These are phyloP conservation scores for Propithecus coquereli DNA, from an alignment of 2,113 vertebrate species.

Conservation along the genomic window DNA sequence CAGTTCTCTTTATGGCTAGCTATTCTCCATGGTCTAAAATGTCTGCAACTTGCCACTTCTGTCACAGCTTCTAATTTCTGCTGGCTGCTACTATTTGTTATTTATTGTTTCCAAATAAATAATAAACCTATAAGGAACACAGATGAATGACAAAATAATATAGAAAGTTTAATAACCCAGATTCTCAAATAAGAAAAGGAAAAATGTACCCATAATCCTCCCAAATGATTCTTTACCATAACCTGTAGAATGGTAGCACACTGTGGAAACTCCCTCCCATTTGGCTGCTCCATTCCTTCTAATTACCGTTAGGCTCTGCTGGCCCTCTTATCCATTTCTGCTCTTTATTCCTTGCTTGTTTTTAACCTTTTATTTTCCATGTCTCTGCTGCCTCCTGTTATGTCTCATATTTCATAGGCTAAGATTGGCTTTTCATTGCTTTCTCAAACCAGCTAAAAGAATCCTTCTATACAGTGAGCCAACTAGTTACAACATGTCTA, in stretches of 20 bases:
- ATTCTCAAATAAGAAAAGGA: not conserved
- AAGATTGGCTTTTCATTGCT: not conserved
- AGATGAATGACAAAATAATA: not conserved
- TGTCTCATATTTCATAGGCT: not conserved
- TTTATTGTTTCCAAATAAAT: constrained; percentile 9
- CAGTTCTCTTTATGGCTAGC: constrained; percentile 23
- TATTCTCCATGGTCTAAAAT: not conserved
- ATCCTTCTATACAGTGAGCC: not conserved
- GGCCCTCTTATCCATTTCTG: not conserved
- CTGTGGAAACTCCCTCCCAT: not conserved
- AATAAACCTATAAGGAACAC: not conserved
- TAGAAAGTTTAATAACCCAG: not conserved
- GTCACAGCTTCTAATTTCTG: not conserved
- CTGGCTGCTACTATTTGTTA: not conserved
- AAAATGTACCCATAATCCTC: not conserved
- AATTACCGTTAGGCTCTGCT: not conserved
- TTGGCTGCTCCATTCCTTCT: not conserved
- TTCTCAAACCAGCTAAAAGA: not conserved
- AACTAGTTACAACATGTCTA: not conserved
- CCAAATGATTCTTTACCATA: not conserved
- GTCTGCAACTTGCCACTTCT: constrained; percentile 14
- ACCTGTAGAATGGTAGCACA: not conserved
- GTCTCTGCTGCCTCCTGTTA: not conserved
- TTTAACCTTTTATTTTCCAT: not conserved
- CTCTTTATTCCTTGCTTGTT: not conserved